These are phyloP conservation scores for Pemphredon lugubris DNA, from an alignment of 2,888 invertebrate genomes.

Conservation along the genomic window DNA sequence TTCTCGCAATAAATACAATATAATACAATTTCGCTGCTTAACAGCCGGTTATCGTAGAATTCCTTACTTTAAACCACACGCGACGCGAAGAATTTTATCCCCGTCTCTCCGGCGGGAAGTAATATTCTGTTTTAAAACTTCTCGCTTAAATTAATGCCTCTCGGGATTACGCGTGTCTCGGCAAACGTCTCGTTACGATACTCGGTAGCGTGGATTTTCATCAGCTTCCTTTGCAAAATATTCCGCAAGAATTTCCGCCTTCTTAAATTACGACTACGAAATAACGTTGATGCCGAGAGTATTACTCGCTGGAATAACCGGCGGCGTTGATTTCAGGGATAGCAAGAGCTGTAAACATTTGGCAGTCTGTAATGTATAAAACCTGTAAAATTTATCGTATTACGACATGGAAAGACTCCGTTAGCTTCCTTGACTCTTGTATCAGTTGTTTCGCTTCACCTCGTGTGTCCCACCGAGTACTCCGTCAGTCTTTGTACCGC, in stretches of 20 bases:
- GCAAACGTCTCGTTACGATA: neutral
- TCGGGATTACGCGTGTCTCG: neutral
- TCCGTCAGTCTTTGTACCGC: no score
- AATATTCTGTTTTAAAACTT: neutral
- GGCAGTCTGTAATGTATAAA: constrained; percentile 42
- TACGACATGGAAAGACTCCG: no score
- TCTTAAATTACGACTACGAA: no score
- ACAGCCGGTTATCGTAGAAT: constrained; percentile 18
- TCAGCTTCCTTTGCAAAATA: no score
- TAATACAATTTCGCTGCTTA: constrained; percentile 69
- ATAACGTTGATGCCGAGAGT: no score
- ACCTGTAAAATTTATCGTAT: neutral
- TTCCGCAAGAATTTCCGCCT: neutral
- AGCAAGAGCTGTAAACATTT: constrained; percentile 30
- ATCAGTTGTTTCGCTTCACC: no score
- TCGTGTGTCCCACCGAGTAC: no score
- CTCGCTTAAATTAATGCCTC: neutral
- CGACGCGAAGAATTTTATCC: constrained; percentile 12
- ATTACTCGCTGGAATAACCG: neutral
- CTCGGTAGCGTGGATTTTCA: no score
- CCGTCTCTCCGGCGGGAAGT: neutral
- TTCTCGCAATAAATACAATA: constrained; percentile 78
- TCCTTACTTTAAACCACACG: constrained; percentile 16
- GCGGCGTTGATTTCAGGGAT: neutral
- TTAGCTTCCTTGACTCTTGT: no score